phyloP scores from a whole-genome alignment of 2,113 vertebrate genomes.

The Procavia capensis region DNA sequence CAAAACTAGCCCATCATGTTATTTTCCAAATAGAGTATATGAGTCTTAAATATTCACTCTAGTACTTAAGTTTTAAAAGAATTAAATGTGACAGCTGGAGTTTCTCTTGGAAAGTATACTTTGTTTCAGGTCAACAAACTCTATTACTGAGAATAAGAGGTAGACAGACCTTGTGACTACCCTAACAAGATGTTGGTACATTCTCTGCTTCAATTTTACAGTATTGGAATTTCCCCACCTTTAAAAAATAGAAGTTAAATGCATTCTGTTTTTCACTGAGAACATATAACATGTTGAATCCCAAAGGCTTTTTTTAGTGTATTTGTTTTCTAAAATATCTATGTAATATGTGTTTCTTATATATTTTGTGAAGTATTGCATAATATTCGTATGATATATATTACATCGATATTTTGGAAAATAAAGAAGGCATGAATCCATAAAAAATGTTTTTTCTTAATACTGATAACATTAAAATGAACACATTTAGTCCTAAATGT shows the following conservation, averaged over 20 bases:
- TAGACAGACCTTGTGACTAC: neutral
- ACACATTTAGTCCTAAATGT: neutral
- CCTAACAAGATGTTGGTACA: neutral
- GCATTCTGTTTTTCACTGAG: neutral
- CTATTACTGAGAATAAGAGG: neutral
- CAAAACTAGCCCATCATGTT: neutral
- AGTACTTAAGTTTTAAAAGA: neutral
- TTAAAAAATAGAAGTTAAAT: neutral
- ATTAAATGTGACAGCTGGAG: neutral
- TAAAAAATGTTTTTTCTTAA: neutral
- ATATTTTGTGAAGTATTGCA: too few relatives aligned
- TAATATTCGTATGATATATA: too few relatives aligned
- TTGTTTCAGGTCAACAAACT: neutral
- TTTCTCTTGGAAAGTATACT: neutral
- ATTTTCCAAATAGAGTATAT: neutral
- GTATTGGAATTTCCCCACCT: neutral
- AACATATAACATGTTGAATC: neutral
- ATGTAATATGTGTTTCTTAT: neutral
- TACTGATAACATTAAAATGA: neutral
- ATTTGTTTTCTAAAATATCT: neutral
- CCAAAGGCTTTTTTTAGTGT: neutral
- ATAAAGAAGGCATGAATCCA: neutral
- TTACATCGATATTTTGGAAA: neutral
- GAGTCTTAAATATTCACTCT: neutral
- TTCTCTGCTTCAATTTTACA: neutral